Conservation (phyloP, 2,113 vertebrate genomes). For the Entomyzon cyanotis region DNA sequence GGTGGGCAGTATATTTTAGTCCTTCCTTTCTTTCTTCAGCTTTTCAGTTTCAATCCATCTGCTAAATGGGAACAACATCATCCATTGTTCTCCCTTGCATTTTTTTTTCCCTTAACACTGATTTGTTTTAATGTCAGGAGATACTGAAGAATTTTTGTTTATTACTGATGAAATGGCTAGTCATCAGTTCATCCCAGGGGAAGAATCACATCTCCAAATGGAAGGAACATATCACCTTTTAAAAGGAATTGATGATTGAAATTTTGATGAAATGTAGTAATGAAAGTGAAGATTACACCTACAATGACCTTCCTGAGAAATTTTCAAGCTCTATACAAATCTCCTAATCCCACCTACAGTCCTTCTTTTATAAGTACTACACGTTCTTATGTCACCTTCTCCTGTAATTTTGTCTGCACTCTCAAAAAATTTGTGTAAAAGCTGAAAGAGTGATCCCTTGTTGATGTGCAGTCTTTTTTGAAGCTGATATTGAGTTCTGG, state of each 20-base stretch:
- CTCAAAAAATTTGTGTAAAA: not conserved
- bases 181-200: slow-evolving; percentile 13
- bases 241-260: slow-evolving; percentile 36
- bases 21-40: not conserved
- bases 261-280: slow-evolving; percentile 26
- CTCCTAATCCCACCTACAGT: not conserved
- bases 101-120: not conserved
- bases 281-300: not conserved
- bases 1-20: not conserved
- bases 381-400: slow-evolving; percentile 24
- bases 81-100: not conserved
- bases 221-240: slow-evolving; percentile 1
- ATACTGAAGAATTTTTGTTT: slow-evolving; percentile 38
- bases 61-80: not conserved
- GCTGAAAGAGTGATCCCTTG: not conserved
- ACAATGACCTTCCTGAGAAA: not conserved
- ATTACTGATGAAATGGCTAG: slow-evolving; percentile 30
- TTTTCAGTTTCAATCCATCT: slow-evolving; percentile 10
- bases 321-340: not conserved
- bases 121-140: slow-evolving; percentile 9
- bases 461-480: not conserved
- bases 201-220: slow-evolving; percentile 12
- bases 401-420: not conserved
- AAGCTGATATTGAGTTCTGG: not conserved
- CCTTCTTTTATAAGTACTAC: slow-evolving; percentile 1